These are phyloP conservation scores for Pachliopta kotzebuea DNA, from an alignment of 2,888 invertebrate genomes.

Conservation along the genomic window DNA sequence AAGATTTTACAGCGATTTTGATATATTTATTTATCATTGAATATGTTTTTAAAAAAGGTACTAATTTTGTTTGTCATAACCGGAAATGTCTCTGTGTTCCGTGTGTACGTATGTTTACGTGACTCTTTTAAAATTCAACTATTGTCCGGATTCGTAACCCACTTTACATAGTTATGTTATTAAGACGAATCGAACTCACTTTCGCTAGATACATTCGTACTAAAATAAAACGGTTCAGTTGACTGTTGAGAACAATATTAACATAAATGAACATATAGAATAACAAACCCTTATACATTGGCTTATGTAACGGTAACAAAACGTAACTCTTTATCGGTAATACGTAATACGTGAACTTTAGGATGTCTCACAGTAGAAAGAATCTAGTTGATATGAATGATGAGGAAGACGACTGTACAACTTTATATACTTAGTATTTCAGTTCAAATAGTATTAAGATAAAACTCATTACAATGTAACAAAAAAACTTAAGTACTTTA, in stretches of 20 bases:
- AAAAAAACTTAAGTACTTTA: too few species aligned
- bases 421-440: too few species aligned
- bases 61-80: slow-evolving; percentile 29
- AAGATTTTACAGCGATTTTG: slow-evolving; percentile 21
- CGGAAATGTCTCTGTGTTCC: slow-evolving; percentile 20
- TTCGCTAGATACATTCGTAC: slow-evolving; percentile 34
- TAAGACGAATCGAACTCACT: slow-evolving; percentile 31
- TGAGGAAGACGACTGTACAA: too few species aligned
- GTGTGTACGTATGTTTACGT: slow-evolving; percentile 26
- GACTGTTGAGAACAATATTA: slow-evolving; percentile 30
- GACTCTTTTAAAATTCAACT: slow-evolving; percentile 28
- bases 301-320: slow-evolving; percentile 12
- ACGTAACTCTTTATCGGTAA: slow-evolving; percentile 5
- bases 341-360: slow-evolving; percentile 9
- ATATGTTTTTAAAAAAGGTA: slow-evolving; percentile 37
- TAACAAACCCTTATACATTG: slow-evolving; percentile 17
- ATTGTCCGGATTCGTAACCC: slow-evolving; percentile 30
- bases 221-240: slow-evolving; percentile 35
- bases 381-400: too few species aligned
- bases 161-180: slow-evolving; percentile 32
- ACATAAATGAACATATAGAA: slow-evolving; percentile 25
- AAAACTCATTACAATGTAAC: too few species aligned
- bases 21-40: slow-evolving; percentile 24
- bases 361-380: too few species aligned
- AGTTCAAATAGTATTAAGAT: too few species aligned